These are phyloP conservation scores for Meloidogyne exigua DNA, from an alignment of 1,140 invertebrate genomes.

Conservation along the genomic window DNA sequence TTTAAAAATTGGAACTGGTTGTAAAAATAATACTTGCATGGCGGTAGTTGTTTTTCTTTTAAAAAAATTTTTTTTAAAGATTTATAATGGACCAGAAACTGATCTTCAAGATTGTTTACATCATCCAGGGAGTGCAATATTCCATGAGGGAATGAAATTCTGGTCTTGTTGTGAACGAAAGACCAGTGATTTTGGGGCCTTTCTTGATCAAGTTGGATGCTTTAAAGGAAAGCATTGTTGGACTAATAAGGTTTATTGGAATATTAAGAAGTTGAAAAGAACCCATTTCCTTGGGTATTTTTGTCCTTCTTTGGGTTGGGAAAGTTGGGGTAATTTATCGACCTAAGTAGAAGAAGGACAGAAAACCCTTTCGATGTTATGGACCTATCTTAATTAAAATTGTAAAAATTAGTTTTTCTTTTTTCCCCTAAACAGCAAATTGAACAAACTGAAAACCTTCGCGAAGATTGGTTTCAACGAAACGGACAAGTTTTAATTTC, in stretches of 20 bases:
- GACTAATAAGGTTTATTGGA: conserved; percentile 73
- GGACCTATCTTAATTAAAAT: neutral
- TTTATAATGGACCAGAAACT: conserved; percentile 73
- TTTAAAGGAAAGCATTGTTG: conserved; percentile 79
- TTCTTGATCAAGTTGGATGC: conserved; percentile 83
- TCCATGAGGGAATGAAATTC: conserved; percentile 94
- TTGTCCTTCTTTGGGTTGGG: no score
- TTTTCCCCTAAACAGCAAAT: conserved; percentile 34
- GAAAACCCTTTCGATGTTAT: no score
- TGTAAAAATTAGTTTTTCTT: no score
- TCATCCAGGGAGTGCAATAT: conserved; percentile 87
- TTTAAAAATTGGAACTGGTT: conserved; percentile 75
- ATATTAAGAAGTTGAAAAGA: no score
- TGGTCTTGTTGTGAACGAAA: conserved; percentile 93
- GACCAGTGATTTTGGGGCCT: conserved; percentile 87
- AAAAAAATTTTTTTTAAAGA: conserved; percentile 65
- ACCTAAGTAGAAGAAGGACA: no score
- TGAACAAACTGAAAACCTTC: conserved; percentile 43
- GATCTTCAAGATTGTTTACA: conserved; percentile 74
- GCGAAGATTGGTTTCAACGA: conserved; percentile 58
- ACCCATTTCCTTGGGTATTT: no score
- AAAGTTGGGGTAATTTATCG: no score
- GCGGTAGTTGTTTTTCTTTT: conserved; percentile 61
- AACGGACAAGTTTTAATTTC: conserved; percentile 50
- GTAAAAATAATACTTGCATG: conserved; percentile 83